Base-by-base conservation (phyloP, 1,140 invertebrate genomes). In the Meteorus sp. region DNA sequence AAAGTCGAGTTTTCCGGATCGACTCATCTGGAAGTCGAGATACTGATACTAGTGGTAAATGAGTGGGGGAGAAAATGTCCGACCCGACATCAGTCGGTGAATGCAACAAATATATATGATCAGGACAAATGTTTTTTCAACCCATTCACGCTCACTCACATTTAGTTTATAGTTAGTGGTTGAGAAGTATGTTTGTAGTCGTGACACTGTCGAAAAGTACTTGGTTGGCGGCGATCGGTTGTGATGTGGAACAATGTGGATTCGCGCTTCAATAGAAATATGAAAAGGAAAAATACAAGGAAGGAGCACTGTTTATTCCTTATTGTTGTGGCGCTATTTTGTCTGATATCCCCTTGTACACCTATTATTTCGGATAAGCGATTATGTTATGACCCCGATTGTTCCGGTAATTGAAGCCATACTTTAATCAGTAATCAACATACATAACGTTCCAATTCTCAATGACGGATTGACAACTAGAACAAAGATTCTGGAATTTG, bases 371-470 rank as follows among this genome's bases (percentile, higher is more conserved):
- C 86, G 17, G 78, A 86, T 69, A 83, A 83, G 64, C 78, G 84
- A 68, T 78, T 83, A 76, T 87, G 84, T 82, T 84, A 73, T 66
- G 82, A 86, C 77, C 73, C 75, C 62, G 66, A 84, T 62, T 88
- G 86, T 69, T 80, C 81, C 77, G 78, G 84, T 86, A 83, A 82
- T 74, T 78, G 72, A 81, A 77, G 76, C 73, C 71, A 76, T 75
- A 75, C 70, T 70, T 77, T 80, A 80, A 70, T 78, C 47, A 43
- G 17, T 43, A 25, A 52, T 57, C 33, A 57, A 27, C 44, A 48
- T 25, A 48, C 75, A 65, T 62, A 75, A 73, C 68, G 59, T 71
- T 11, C 44, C 13, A 17, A 33, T 25, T 53, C 22, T 41, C 19
- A 7, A n/a, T 27, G 13, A 17, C 2, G 25, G n/a, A 17, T 15